Conservation (phyloP, 2,888 invertebrate genomes). For the Hydrotaea cyrtoneurina region DNA sequence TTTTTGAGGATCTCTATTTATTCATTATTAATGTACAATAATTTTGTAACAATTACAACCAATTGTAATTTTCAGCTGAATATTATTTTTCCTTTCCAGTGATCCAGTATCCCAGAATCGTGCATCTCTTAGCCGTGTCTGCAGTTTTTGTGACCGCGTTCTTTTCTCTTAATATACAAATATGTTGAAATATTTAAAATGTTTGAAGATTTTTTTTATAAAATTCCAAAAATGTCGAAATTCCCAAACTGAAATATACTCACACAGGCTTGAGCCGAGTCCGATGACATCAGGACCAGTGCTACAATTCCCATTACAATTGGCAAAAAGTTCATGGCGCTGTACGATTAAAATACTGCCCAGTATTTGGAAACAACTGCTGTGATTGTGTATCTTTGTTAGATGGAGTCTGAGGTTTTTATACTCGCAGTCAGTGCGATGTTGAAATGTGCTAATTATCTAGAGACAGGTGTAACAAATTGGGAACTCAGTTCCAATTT, state of each 20-base stretch:
- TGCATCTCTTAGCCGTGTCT: not conserved
- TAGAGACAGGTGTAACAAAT: not conserved
- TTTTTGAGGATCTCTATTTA: too few relatives aligned
- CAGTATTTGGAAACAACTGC: too few relatives aligned
- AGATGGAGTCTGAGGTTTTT: not conserved
- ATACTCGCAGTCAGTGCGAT: not conserved
- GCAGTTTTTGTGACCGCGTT: not conserved
- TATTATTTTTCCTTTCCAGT: too few relatives aligned
- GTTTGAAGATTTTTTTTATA: too few relatives aligned
- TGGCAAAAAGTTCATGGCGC: conserved; percentile 7
- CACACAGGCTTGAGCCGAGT: not conserved
- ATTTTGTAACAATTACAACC: too few relatives aligned
- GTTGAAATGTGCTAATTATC: not conserved
- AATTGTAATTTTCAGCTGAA: too few relatives aligned
- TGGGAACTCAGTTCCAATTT: too few relatives aligned
- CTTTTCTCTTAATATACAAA: not conserved
- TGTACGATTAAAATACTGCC: not conserved
- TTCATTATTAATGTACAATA: too few relatives aligned
- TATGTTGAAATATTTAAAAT: not conserved
- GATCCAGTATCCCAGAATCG: not conserved
- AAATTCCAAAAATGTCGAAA: too few relatives aligned
- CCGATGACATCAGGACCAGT: conserved; percentile 1
- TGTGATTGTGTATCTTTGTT: too few relatives aligned
- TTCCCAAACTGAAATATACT: not conserved
- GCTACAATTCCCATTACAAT: not conserved